Base-by-base conservation (phyloP, 2,113 vertebrate species). In the Rana temporaria region DNA sequence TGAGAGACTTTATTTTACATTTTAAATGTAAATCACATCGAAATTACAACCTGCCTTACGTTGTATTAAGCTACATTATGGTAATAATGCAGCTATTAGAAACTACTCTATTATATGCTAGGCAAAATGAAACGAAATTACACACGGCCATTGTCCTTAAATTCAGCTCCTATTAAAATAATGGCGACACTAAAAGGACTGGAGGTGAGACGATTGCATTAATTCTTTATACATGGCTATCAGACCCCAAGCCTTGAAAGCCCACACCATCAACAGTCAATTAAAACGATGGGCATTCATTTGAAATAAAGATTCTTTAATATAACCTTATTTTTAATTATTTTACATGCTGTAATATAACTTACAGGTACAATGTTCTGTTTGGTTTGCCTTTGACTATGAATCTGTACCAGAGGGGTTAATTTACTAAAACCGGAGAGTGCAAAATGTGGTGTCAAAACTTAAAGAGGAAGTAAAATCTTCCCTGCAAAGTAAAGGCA, bases 21-120 rank as follows among this genome's bases (percentile, higher is more conserved):
- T 77, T 4, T 77, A 16, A 64, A 77, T 64, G 15, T 64, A 16
- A 64, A 77, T 64, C 17, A 38, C 48, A 48, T 77, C 64, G 7
- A 77, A 26, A 64, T 77, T 63, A 77, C 26, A 77, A 63, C 59
- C 59, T 20, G 3, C 22, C 34, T 24, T 64, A 17, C 11, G 24
- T 18, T 9, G 34, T 24, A 48, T 52, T 64, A 52, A 64, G 42
- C 20, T 26, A 52, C 59, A 77, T 77, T 64, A 77, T 64, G 32
- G 24, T 64, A 74, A 74, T 74, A 60, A 74, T 32, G 34, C 26
- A 74, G 55, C 71, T 14, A 74, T 74, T 74, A 74, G 71, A 74
- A 60, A 38, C 55, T 32, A 74, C 55, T 74, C 71, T 6, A 74
- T 60, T 34, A 60, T 59, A 38, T 60, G 55, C 3, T 55, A 74